phyloP scores from a whole-genome alignment of 2,113 vertebrate species.

The Pteruthius melanotis region DNA sequence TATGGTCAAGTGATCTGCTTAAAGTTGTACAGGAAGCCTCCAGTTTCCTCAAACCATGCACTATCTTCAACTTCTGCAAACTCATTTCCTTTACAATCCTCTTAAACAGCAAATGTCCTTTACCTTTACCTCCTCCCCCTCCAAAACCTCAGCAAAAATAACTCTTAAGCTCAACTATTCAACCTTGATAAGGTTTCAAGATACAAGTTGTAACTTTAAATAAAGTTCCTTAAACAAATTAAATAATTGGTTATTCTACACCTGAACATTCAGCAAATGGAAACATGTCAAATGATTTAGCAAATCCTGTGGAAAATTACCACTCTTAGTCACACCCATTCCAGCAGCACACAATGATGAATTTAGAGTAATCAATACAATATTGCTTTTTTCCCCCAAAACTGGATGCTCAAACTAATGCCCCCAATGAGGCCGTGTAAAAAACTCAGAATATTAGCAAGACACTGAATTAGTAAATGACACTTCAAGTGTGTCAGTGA shows the following conservation, averaged over 20 bases:
- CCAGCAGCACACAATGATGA: not conserved
- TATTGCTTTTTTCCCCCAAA: rapidly evolving
- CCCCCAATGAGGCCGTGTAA: not conserved
- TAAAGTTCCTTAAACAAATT: not conserved
- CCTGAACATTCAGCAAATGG: not conserved
- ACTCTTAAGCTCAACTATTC: not conserved
- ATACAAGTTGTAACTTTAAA: not conserved
- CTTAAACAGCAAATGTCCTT: not conserved
- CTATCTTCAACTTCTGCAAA: constrained; percentile 35
- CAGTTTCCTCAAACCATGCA: constrained; percentile 27
- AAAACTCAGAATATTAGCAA: not conserved
- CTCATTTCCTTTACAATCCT: constrained; percentile 15
- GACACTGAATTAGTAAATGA: not conserved
- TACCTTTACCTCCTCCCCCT: not conserved
- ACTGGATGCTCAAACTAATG: not conserved
- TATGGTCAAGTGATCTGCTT: not conserved
- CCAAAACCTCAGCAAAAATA: not conserved
- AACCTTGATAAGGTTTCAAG: not conserved
- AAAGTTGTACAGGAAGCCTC: constrained; percentile 39
- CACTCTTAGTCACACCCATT: not conserved
- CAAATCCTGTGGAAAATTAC: not conserved
- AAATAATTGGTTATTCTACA: not conserved
- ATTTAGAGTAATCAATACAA: not conserved
- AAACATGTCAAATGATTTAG: not conserved
- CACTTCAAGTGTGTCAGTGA: not conserved